phyloP scores from a whole-genome alignment of 64 coral and sea anemone species.

The Orbicella faveolata region DNA sequence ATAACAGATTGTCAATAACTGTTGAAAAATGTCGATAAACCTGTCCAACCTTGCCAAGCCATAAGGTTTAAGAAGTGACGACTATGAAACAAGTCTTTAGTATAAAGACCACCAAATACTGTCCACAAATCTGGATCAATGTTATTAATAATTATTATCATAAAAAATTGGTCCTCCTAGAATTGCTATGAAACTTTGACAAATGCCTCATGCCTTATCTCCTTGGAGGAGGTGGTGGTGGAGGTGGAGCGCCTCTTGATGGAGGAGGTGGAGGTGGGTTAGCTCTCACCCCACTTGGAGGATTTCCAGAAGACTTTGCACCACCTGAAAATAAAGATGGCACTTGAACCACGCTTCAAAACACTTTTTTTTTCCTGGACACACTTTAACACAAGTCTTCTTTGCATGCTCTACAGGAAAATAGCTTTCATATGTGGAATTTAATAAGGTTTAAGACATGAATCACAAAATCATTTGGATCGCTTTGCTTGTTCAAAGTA shows the following conservation, averaged over 20 bases:
- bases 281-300: neutral
- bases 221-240: constrained; percentile 46
- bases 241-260: constrained; percentile 54
- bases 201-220: constrained; percentile 8
- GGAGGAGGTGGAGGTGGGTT: constrained; percentile 54
- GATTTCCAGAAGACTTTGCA: constrained; percentile 22
- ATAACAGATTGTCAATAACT: no score
- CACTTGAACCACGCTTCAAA: neutral
- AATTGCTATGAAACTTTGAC: constrained; percentile 2
- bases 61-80: neutral
- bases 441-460: no score
- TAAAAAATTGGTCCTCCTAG: constrained; percentile 38
- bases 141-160: neutral
- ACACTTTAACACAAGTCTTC: no score
- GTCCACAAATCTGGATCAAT: neutral
- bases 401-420: no score
- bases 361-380: no score
- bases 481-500: no score
- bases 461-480: no score
- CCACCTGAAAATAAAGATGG: neutral
- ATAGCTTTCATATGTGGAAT: no score
- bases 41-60: neutral
- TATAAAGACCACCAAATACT: neutral
- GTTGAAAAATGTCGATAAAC: neutral
- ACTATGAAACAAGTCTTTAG: neutral